Conservation (phyloP, 1,140 invertebrate species). For the Cydia strobilella region DNA sequence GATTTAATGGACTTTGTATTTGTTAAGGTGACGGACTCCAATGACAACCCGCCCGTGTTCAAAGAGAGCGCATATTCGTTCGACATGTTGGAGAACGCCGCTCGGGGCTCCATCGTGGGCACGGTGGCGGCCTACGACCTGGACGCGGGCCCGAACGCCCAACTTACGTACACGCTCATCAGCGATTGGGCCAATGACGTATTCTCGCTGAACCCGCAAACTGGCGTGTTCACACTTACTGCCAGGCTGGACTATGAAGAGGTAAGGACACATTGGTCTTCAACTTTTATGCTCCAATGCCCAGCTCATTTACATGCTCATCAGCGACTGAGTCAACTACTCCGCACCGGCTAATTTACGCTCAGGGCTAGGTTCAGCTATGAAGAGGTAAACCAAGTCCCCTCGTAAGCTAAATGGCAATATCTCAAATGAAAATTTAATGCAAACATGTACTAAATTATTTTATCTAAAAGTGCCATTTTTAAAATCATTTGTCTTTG, state of each 20-base stretch:
- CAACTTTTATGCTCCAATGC: constrained; percentile 68
- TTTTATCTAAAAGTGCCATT: too few species aligned
- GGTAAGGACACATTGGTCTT: constrained; percentile 79
- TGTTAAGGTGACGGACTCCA: constrained; percentile 92
- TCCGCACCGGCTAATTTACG: constrained; percentile 93
- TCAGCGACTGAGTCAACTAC: constrained; percentile 96
- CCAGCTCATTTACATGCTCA: constrained; percentile 92
- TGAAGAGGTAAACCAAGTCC: too few species aligned
- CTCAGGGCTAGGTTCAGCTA: constrained; percentile 75
- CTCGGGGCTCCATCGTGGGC: constrained; percentile 89
- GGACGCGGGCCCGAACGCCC: constrained; percentile 92
- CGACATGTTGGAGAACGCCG: constrained; percentile 92
- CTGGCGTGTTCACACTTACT: constrained; percentile 93
- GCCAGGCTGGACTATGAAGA: constrained; percentile 95
- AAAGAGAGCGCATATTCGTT: constrained; percentile 92
- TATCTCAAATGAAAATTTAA: too few species aligned
- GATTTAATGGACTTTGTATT: constrained; percentile 16
- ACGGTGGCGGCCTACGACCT: constrained; percentile 90
- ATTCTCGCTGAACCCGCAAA: constrained; percentile 94
- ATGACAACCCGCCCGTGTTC: constrained; percentile 96
- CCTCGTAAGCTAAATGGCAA: too few species aligned
- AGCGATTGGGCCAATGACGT: constrained; percentile 97
- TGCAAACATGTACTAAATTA: too few species aligned
- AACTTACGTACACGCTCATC: constrained; percentile 92
- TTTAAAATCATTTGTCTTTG: too few species aligned